Conservation (phyloP, 53 echinoderm and acorn worm genomes). For the Stichopus horrens region DNA sequence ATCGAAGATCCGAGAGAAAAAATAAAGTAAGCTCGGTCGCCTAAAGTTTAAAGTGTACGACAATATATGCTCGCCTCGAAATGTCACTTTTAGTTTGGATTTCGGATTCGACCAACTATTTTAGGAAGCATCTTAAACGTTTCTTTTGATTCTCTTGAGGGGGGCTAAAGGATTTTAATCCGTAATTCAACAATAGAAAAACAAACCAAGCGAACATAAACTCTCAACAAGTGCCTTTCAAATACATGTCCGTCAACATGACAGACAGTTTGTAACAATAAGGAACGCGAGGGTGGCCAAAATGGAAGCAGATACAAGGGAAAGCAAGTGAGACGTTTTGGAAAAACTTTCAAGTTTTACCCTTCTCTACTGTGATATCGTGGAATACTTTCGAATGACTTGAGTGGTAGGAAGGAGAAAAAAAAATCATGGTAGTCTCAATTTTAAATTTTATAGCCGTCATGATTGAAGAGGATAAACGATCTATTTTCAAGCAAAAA, state of each 20-base stretch:
- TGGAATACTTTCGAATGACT: too few species aligned
- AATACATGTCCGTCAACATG: conserved; percentile 15
- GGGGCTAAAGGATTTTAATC: conserved; percentile 31
- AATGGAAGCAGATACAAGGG: neutral
- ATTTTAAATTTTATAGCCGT: too few species aligned
- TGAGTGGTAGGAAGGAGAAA: too few species aligned
- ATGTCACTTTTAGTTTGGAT: neutral
- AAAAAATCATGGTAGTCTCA: too few species aligned
- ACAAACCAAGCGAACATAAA: conserved; percentile 18
- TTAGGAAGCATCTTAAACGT: neutral
- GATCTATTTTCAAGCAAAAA: too few species aligned
- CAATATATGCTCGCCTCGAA: neutral
- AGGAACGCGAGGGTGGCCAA: conserved; percentile 32
- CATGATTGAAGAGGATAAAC: too few species aligned
- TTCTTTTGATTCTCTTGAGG: conserved; percentile 16
- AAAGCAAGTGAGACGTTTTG: too few species aligned
- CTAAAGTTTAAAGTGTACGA: neutral
- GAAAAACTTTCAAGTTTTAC: too few species aligned
- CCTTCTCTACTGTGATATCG: too few species aligned
- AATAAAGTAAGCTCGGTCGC: neutral
- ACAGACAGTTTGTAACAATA: conserved; percentile 32
- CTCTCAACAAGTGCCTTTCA: neutral
- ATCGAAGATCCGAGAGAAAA: neutral
- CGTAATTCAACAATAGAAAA: conserved; percentile 20
- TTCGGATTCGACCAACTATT: neutral